These are phyloP conservation scores for Callosobruchus maculatus DNA, from an alignment of 2,888 invertebrate species.

Conservation along the genomic window DNA sequence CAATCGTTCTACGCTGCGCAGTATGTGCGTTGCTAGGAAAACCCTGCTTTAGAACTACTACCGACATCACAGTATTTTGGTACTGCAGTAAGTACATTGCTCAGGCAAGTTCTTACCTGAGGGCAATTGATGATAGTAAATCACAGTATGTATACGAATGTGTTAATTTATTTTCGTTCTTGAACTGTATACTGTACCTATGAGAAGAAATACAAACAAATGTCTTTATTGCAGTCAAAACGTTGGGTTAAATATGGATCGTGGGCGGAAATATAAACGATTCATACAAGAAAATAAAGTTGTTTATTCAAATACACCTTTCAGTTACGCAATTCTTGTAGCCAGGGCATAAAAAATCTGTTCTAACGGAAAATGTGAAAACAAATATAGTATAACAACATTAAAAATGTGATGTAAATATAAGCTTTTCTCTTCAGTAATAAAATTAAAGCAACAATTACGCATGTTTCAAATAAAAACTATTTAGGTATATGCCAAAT, in stretches of 20 bases:
- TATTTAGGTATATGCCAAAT: neutral
- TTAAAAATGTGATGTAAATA: neutral
- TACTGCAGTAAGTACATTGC: too few species aligned
- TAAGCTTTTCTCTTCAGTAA: neutral
- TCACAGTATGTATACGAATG: too few species aligned
- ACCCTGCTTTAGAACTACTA: too few species aligned
- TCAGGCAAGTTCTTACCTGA: too few species aligned
- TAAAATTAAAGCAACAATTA: neutral
- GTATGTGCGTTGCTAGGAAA: too few species aligned
- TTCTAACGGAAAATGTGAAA: neutral
- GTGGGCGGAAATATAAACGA: neutral
- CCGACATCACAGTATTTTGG: too few species aligned
- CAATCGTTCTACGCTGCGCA: too few species aligned
- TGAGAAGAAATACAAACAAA: too few species aligned
- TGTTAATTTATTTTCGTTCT: too few species aligned
- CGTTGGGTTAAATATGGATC: neutral
- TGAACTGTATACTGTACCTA: too few species aligned
- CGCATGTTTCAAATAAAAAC: neutral
- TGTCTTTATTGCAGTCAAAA: too few species aligned
- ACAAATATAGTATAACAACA: neutral
- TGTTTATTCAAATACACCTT: neutral
- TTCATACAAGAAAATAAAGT: neutral
- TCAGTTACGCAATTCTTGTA: neutral
- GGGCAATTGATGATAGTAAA: too few species aligned
- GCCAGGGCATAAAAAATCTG: neutral